A percentile compares a stretch with the other conserved stretches of the same genome.
These are phyloP conservation scores for Rhinogobio ventralis DNA, from an alignment of 2,797 vertebrate species.

Conservation along the genomic window DNA sequence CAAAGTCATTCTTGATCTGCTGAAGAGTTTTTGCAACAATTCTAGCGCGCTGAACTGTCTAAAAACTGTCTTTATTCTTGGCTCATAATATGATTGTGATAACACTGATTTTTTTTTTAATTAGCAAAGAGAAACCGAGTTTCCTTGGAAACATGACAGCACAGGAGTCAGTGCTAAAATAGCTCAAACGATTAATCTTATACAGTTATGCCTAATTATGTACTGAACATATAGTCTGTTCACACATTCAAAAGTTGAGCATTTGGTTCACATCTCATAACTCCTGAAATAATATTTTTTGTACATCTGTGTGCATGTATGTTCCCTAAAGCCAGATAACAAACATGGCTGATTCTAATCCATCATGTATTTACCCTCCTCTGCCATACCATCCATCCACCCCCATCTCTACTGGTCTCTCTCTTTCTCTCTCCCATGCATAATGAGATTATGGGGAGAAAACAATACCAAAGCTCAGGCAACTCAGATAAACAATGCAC, in stretches of 20 bases:
- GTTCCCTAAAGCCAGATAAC: conserved; percentile 69
- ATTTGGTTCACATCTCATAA: background rate
- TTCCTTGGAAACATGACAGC: conserved; percentile 43
- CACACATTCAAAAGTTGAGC: background rate
- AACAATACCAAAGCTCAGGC: conserved; percentile 56
- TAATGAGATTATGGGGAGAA: conserved; percentile 74
- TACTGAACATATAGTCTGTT: background rate
- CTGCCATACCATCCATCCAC: conserved; percentile 57
- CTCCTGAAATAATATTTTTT: background rate
- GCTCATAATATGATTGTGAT: background rate
- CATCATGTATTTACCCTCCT: conserved; percentile 70
- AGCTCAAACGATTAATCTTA: background rate
- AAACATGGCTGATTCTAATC: conserved; percentile 82
- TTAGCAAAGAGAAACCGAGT: conserved; percentile 18
- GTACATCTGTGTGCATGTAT: background rate
- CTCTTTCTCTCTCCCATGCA: conserved; percentile 57
- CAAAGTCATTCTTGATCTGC: background rate
- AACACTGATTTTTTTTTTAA: background rate
- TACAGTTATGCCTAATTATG: background rate
- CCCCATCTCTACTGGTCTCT: conserved; percentile 8
- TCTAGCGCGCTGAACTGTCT: background rate
- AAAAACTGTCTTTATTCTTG: conserved; percentile 6
- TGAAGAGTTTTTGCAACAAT: background rate
- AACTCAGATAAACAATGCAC: conserved; percentile 63
- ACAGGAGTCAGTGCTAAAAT: conserved; percentile 11